Evolutionary conservation across 2,113 vertebrate species (phyloP).

Genomic region (Nothoprocta pentlandii): DNA sequence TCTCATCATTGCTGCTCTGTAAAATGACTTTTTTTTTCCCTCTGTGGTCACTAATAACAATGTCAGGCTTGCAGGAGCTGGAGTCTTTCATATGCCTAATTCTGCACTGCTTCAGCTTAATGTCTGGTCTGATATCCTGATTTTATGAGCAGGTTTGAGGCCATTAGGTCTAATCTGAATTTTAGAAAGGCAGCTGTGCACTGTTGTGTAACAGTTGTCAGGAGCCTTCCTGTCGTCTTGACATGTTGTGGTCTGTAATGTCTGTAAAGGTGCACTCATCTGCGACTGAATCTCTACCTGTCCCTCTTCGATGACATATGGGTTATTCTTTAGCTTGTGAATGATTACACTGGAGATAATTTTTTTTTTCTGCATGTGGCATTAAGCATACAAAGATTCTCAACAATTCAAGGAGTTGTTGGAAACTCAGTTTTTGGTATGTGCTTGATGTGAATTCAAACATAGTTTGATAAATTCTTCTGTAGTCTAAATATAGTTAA

Average conservation of each 20-base stretch:
- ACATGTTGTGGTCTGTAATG: constrained; percentile 21
- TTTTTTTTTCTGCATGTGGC: not conserved
- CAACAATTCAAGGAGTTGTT: not conserved
- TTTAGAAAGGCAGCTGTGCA: constrained; percentile 41
- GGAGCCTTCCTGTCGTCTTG: constrained; percentile 29
- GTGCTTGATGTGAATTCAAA: not conserved
- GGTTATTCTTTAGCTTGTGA: not conserved
- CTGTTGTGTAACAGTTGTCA: constrained; percentile 40
- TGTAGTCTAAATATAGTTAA: not conserved
- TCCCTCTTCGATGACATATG: constrained; percentile 16
- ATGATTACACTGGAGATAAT: constrained; percentile 2
- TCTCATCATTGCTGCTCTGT: not conserved
- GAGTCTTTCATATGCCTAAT: not conserved
- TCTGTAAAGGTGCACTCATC: constrained; percentile 46
- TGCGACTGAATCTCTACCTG: constrained; percentile 55
- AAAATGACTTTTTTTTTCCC: not conserved
- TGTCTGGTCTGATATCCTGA: constrained; percentile 29
- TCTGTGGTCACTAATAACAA: constrained; percentile 25
- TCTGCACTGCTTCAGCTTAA: constrained; percentile 11
- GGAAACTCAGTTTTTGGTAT: not conserved
- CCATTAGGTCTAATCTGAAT: constrained; percentile 56
- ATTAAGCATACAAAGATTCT: not conserved
- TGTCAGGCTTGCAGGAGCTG: not conserved
- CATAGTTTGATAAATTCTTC: not conserved
- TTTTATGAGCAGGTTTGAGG: constrained; percentile 36